Evolutionary conservation across 1,140 invertebrate genomes (phyloP).

Genomic region (Copidosoma floridanum): DNA sequence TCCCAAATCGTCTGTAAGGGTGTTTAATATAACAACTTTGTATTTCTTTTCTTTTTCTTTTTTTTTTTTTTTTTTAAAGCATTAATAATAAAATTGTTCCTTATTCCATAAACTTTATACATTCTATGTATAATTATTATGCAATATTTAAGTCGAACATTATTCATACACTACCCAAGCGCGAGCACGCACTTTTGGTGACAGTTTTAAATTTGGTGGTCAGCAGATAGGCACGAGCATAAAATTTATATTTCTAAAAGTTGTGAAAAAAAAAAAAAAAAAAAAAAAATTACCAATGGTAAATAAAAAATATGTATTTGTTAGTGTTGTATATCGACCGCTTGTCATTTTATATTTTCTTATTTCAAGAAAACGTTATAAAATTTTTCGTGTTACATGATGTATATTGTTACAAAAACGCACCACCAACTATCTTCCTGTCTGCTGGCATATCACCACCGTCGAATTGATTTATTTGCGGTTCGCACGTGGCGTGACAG

Average conservation of each 20-base stretch:
- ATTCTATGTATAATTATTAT: conserved; percentile 58
- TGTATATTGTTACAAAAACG: neutral
- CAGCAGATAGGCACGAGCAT: conserved; percentile 19
- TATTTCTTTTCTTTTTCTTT: conserved; percentile 50
- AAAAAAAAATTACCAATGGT: no score
- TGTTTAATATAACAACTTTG: conserved; percentile 44
- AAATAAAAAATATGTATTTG: no score
- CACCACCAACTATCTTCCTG: conserved; percentile 4
- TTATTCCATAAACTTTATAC: conserved; percentile 56
- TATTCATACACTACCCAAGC: conserved; percentile 47
- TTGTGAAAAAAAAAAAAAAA: no score
- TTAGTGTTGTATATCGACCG: no score
- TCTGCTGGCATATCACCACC: conserved; percentile 1
- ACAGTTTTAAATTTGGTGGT: conserved; percentile 13
- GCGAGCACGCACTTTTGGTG: conserved; percentile 40
- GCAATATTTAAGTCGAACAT: conserved; percentile 53
- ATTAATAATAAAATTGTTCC: conserved; percentile 54
- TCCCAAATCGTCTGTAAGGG: conserved; percentile 44
- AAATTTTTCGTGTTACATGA: no score
- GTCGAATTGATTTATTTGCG: conserved; percentile 22
- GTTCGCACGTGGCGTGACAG: conserved; percentile 32
- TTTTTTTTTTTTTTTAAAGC: conserved; percentile 50
- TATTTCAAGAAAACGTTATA: no score
- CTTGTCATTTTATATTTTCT: no score
- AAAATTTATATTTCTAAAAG: no score